Evolutionary conservation across 2,797 vertebrate genomes (phyloP).

Genomic region (Emys orbicularis): DNA sequence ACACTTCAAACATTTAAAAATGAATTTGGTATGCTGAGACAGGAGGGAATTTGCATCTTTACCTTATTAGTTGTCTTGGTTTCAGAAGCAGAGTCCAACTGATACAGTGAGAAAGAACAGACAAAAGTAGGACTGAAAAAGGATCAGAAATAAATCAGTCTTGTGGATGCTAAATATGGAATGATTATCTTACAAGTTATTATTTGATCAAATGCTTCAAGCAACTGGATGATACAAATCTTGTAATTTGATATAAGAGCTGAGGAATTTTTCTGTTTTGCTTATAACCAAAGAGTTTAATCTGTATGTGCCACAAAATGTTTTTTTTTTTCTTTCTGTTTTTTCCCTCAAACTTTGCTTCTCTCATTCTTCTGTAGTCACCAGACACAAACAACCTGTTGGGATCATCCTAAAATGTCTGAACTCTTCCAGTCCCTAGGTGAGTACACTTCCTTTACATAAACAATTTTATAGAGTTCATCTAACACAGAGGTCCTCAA

Average conservation of each 20-base stretch:
- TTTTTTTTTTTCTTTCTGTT: not conserved
- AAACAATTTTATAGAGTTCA: not conserved
- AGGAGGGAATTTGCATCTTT: not conserved
- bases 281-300: not conserved
- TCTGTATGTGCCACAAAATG: not conserved
- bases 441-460: slow-evolving; percentile 75
- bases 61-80: not conserved
- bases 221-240: not conserved
- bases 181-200: not conserved
- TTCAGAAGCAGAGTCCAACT: not conserved
- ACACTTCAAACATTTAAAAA: not conserved
- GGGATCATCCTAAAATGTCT: slow-evolving; percentile 99
- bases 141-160: not conserved
- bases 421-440: slow-evolving; percentile 97
- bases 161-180: not conserved
- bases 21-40: not conserved
- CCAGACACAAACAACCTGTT: slow-evolving; percentile 96
- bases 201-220: not conserved
- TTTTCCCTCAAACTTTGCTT: slow-evolving; percentile 27
- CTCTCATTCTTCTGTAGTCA: slow-evolving; percentile 85
- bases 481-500: not conserved
- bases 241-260: not conserved
- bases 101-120: not conserved
- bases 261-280: not conserved
- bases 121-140: not conserved